Percentiles rank a stretch among this genome's conserved stretches.
phyloP scores from a whole-genome alignment of 2,113 vertebrate species.

The Alosa alosa region DNA sequence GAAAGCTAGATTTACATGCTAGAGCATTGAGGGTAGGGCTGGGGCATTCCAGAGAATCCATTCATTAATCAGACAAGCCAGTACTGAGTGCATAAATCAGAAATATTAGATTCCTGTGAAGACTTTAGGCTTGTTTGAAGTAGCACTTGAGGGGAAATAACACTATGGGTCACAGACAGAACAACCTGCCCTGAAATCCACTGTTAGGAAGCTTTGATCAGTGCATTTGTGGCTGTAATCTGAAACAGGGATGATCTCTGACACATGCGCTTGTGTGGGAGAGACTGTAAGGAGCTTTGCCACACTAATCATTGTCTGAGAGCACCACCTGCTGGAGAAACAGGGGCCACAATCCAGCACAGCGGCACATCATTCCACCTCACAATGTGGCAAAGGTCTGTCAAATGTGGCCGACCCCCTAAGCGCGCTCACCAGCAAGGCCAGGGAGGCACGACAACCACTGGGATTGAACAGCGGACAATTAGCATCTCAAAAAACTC shows the following conservation, averaged over 20 bases:
- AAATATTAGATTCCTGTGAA: background rate
- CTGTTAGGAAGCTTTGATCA: background rate
- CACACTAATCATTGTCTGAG: background rate
- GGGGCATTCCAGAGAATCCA: background rate
- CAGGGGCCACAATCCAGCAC: background rate
- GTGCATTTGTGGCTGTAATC: background rate
- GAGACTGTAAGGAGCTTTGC: background rate
- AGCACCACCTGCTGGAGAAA: conserved; percentile 4
- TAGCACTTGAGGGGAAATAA: background rate
- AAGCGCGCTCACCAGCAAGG: no score
- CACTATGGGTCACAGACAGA: background rate
- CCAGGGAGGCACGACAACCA: background rate
- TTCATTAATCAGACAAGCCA: background rate
- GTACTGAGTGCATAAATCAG: background rate
- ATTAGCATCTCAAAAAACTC: background rate
- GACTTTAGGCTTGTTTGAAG: background rate
- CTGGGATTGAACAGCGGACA: background rate
- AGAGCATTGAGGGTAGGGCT: background rate
- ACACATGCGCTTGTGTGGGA: background rate
- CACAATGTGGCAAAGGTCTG: background rate
- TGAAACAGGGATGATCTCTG: background rate
- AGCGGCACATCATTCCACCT: background rate
- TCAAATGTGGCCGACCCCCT: background rate
- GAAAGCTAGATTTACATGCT: background rate
- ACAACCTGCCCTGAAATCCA: background rate